These are phyloP conservation scores for Molossus alvarezi DNA, from an alignment of 2,797 vertebrate genomes.

Conservation along the genomic window DNA sequence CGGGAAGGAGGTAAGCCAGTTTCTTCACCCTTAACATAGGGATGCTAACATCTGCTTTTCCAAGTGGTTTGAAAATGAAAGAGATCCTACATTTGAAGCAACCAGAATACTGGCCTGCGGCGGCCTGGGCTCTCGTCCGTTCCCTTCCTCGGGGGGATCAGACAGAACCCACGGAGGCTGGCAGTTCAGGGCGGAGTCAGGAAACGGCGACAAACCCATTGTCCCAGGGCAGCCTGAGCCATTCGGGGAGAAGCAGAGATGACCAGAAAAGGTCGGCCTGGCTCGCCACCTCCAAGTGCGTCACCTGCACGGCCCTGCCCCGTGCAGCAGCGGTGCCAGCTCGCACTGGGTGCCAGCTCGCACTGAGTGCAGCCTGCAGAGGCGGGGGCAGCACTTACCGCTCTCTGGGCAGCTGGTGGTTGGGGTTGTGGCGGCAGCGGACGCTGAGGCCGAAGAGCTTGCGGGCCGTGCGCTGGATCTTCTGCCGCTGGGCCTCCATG, in stretches of 20 bases:
- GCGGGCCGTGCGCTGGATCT: conserved; percentile 98
- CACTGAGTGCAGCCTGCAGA: not conserved
- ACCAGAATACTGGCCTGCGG: not conserved
- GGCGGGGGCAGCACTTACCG: conserved; percentile 91
- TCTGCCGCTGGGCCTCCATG: conserved; percentile 95
- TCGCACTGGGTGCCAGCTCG: fast-evolving
- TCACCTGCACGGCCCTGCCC: fast-evolving
- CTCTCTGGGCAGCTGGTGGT: conserved; percentile 99
- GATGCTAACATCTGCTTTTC: not conserved
- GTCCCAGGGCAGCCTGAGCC: not conserved
- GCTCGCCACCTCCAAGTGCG: too few species aligned
- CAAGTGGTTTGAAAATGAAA: not conserved
- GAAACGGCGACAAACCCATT: not conserved
- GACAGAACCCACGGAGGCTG: not conserved
- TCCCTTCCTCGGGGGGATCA: not conserved
- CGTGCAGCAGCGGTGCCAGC: fast-evolving
- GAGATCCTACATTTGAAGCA: not conserved
- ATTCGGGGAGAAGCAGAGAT: not conserved
- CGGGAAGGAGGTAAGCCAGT: too few species aligned
- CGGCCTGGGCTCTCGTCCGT: not conserved
- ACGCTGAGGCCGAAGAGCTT: conserved; percentile 99
- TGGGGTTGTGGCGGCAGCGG: conserved; percentile 98
- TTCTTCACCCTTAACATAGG: not conserved
- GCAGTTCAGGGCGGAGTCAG: not conserved
- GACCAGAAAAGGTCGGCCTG: not conserved